Conservation (phyloP, 2,888 invertebrate species). For the Eupeodes latifasciatus region DNA sequence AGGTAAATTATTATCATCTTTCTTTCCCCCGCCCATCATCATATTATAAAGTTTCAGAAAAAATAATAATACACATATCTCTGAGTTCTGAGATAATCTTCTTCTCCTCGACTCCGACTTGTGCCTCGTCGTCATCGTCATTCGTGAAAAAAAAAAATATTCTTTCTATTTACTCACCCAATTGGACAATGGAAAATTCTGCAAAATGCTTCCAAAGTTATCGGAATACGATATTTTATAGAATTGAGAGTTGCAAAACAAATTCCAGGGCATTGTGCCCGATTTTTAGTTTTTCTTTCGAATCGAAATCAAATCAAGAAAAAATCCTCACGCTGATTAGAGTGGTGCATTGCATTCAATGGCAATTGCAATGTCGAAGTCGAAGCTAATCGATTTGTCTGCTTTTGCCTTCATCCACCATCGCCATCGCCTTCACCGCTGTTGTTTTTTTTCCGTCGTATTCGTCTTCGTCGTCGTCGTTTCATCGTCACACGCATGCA, state of each 20-base stretch:
- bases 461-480: conserved; percentile 2
- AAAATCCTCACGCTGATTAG: conserved; percentile 49
- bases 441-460: not conserved
- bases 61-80: conserved; percentile 13
- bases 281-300: conserved; percentile 29
- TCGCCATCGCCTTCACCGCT: not conserved
- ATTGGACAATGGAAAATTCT: conserved; percentile 31
- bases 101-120: not conserved
- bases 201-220: conserved; percentile 16
- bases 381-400: conserved; percentile 62
- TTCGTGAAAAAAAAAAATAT: conserved; percentile 25
- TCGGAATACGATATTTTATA: not conserved
- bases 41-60: conserved; percentile 1
- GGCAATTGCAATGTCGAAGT: not conserved
- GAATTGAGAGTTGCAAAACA: conserved; percentile 13
- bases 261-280: conserved; percentile 20
- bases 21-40: conserved; percentile 16
- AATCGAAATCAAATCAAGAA: conserved; percentile 10
- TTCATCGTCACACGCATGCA: conserved; percentile 68
- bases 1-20: conserved; percentile 66
- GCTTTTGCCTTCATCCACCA: conserved; percentile 25
- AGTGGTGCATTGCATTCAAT: conserved; percentile 64
- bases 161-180: conserved; percentile 2
- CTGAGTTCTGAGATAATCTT: conserved; percentile 64
- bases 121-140: conserved; percentile 37